phyloP scores from a whole-genome alignment of 2,888 invertebrate species.

The Himalopsyche anomala region DNA sequence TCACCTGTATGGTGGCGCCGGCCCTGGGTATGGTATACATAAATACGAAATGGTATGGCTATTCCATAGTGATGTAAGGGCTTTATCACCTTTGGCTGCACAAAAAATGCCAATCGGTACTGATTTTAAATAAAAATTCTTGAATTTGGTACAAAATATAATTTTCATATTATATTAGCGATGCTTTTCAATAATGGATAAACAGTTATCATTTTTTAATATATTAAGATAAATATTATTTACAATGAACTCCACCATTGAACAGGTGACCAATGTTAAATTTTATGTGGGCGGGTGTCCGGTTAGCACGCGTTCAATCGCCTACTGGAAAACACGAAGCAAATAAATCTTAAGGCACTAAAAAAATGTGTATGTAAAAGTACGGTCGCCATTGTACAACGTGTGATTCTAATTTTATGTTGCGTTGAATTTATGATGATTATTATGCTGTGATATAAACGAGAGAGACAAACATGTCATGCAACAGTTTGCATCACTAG shows the following conservation, averaged over 20 bases:
- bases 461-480: background rate
- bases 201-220: no score
- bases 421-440: background rate
- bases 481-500: background rate
- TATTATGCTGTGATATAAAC: conserved; percentile 5
- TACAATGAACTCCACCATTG: background rate
- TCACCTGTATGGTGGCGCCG: no score
- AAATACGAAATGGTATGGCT: no score
- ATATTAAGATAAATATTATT: background rate
- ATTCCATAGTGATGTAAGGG: no score
- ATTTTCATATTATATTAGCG: no score
- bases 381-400: background rate
- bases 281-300: conserved; percentile 10
- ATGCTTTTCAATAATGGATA: no score
- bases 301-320: conserved; percentile 21
- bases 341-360: background rate
- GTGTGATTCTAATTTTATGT: background rate
- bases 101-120: no score
- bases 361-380: conserved; percentile 14
- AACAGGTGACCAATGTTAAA: background rate
- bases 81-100: no score
- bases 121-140: no score
- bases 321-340: conserved; percentile 7
- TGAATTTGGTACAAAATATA: no score
- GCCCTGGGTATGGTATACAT: no score